Conservation (phyloP, 2,797 vertebrate species). For the Sebastolobus alascanus region DNA sequence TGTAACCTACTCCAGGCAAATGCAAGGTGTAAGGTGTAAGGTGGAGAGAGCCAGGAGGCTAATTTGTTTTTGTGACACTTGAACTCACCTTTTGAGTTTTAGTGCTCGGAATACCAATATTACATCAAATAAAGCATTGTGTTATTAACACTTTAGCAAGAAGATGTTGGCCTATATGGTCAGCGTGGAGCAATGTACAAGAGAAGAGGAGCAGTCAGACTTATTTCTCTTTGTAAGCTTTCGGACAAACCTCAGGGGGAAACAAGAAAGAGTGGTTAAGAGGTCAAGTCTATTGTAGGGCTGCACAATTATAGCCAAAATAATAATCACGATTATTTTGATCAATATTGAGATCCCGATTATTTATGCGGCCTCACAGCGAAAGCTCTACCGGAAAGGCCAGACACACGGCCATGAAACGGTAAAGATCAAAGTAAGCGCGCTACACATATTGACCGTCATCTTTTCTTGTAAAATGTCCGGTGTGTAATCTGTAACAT, state of each 20-base stretch:
- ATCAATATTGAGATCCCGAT: no score
- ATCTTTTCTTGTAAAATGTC: no score
- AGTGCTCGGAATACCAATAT: slow-evolving; percentile 26
- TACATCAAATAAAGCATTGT: slow-evolving; percentile 23
- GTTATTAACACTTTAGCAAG: slow-evolving; percentile 21
- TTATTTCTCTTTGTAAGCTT: slow-evolving; percentile 7
- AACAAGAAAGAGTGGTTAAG: slow-evolving; percentile 20
- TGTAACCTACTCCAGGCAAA: slow-evolving; percentile 38
- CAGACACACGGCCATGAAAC: no score
- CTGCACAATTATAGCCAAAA: not conserved
- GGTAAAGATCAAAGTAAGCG: no score
- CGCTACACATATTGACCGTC: no score
- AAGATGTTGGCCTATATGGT: not conserved
- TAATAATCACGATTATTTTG: no score
- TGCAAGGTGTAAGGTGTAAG: slow-evolving; percentile 7
- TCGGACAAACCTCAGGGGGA: not conserved
- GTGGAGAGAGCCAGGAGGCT: slow-evolving; percentile 18
- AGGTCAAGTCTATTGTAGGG: slow-evolving; percentile 1
- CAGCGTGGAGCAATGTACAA: slow-evolving; percentile 19
- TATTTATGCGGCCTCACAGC: no score
- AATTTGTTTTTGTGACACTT: slow-evolving; percentile 56
- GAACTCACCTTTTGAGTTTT: slow-evolving; percentile 28
- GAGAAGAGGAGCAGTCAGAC: slow-evolving; percentile 13
- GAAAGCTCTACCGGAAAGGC: no score
- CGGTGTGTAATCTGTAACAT: no score